Evolutionary conservation across 2,113 vertebrate species (phyloP), one percentile per base, ranked within the genome.

Genomic region (Zingel zingel): DNA sequence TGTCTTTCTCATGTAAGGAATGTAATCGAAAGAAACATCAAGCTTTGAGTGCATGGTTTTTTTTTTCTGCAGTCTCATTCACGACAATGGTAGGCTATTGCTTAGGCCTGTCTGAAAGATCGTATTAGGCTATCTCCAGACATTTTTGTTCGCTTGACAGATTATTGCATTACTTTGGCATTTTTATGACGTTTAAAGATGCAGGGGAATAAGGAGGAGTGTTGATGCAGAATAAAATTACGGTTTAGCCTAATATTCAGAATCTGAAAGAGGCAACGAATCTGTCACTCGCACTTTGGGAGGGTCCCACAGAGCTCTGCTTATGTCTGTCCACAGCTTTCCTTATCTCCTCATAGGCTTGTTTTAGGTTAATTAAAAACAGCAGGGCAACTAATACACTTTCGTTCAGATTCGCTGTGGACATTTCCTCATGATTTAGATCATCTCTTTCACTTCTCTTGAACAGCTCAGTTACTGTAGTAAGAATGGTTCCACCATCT

Each of bases 51-150:
- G 57, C 51, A 73, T 45, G 27, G 0, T 51, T 50, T 23, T 18
- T 72, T n/a, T 10, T 1, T 33, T 59, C 76, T 74, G 43, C 62
- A 27, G 47, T 86, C 48, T 83, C 68, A 15, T 39, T 79, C 70
- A 57, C 54, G 53, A 54, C 45, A 68, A 76, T 27, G 61, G 64
- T 64, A 77, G 62, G 81, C 68, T 71, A 65, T 58, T 66, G 30
- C 30, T 5, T 33, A 33, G 91, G 91, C 91, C 89, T 66, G 63
- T 85, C 13, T 74, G 16, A 43, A 15, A 50, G 36, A 67, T 64
- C 59, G 51, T 25, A 15, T 51, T 50, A 7, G 39, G 39, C 39
- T 5, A 45, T 82, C n/a, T 67, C 67, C 61, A 69, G 47, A 15
- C 23, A 18, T 58, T 33, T 18, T 43, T 57, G 30, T 36, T 71